phyloP scores from a whole-genome alignment of 2,888 invertebrate genomes.

The Scaptomyza polygonia region DNA sequence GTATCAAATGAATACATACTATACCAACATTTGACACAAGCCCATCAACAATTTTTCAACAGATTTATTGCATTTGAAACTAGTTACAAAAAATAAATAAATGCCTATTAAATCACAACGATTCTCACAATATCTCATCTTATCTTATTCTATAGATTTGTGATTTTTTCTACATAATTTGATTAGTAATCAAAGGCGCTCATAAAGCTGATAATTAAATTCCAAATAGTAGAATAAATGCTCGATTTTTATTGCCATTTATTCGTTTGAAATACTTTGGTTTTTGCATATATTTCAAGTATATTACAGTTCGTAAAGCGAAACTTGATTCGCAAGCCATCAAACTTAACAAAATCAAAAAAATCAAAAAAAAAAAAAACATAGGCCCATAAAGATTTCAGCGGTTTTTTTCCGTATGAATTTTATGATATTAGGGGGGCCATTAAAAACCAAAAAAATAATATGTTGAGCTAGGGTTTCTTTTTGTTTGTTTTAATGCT shows the following conservation, averaged over 20 bases:
- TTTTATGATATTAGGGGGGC: slow-evolving; percentile 31
- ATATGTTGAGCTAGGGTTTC: slow-evolving; percentile 33
- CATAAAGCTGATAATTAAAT: slow-evolving; percentile 71
- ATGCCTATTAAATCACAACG: slow-evolving; percentile 1
- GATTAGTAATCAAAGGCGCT: slow-evolving; percentile 60
- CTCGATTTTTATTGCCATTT: slow-evolving; percentile 3
- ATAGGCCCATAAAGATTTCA: slow-evolving; percentile 70
- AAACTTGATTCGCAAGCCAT: slow-evolving; percentile 70
- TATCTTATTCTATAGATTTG: slow-evolving; percentile 9
- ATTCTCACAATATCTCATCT: slow-evolving; percentile 14
- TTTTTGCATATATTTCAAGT: slow-evolving; percentile 44
- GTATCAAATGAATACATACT: slow-evolving; percentile 49
- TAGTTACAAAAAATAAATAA: not conserved
- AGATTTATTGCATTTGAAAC: slow-evolving; percentile 20
- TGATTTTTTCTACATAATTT: slow-evolving; percentile 42
- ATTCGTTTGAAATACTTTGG: slow-evolving; percentile 40
- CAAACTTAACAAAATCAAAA: slow-evolving; percentile 20
- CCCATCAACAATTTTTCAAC: slow-evolving; percentile 32
- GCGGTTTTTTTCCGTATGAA: slow-evolving; percentile 45
- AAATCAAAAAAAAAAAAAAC: too few species aligned
- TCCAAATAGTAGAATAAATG: slow-evolving; percentile 58
- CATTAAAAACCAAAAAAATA: slow-evolving; percentile 32
- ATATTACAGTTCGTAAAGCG: slow-evolving; percentile 67
- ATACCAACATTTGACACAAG: slow-evolving; percentile 46
- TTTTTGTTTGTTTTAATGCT: slow-evolving; percentile 55